Evolutionary conservation across 2,797 vertebrate genomes (phyloP), one percentile per base, ranked within the genome.

Genomic region (Ibycter americanus): DNA sequence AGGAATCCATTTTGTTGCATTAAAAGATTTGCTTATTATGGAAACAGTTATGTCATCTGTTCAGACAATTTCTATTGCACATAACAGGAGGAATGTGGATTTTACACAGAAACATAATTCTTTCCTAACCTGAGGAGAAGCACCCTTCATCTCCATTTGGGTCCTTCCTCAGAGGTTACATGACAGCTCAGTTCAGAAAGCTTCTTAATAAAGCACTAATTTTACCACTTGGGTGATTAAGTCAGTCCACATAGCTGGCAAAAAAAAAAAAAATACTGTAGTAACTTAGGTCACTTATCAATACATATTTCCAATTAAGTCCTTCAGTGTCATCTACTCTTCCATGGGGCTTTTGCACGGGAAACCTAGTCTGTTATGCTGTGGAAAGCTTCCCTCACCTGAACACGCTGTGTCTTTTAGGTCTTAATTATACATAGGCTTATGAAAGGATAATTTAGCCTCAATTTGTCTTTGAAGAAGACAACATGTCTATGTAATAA

Each of bases 311-410:
- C n/a, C 72, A 86, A 8, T 67, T 81, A 78, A 74, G 26, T 73
- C 40, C 54, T 81, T 71, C 32, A 46, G 25, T 21, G 25, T 49
- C 42, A 63, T 31, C 23, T 34, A 47, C 15, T 77, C 23, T 86
- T 85, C n/a, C 32, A 56, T 0, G 0, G 8, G n/a, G 7, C 12
- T 18, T 80, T 18, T 83, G 11, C 13, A 12, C 0, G 1, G 42
- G 67, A 87, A 91, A 51, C 8, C 3, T 42, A 59, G 20, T 6
- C 38, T 73, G 19, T 34, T 32, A 58, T 8, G 21, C 26, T 49
- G 6, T n/a, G 12, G 26, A 83, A 93, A 62, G 23, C 13, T 38
- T 92, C 54, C 68, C 32, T 76, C 62, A 52, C 9, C 13, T 61
- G 29, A 85, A 73, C 5, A 17, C 15, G 44, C 9, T 63, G 80